Percentiles rank a stretch among this genome's conserved stretches.
Evolutionary conservation across 2,797 vertebrate species (phyloP).

Genomic region (Champsocephalus esox): DNA sequence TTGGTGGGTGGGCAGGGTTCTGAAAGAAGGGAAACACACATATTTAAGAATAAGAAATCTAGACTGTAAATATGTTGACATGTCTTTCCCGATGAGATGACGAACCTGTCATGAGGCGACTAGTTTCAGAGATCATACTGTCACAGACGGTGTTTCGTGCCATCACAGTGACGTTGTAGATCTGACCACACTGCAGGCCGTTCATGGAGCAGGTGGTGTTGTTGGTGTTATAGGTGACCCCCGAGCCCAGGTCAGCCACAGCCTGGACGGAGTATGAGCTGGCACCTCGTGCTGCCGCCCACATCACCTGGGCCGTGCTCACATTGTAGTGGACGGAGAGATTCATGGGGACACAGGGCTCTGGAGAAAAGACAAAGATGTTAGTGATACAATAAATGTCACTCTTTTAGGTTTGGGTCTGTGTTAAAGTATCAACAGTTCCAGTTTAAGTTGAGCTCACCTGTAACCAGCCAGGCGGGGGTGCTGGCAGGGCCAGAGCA

Average conservation of each 20-base stretch:
- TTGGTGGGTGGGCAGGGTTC: slow-evolving; percentile 82
- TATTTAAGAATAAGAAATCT: neutral
- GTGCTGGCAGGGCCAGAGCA: slow-evolving; percentile 72
- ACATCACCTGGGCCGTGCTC: slow-evolving; percentile 51
- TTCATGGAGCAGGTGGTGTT: slow-evolving; percentile 66
- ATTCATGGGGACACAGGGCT: slow-evolving; percentile 67
- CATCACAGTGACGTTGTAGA: slow-evolving; percentile 76
- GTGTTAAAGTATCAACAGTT: neutral
- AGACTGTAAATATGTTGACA: neutral
- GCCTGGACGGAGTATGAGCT: slow-evolving; percentile 65
- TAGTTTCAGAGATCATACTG: slow-evolving; percentile 48
- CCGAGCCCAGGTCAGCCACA: slow-evolving; percentile 36
- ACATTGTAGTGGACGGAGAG: slow-evolving; percentile 64
- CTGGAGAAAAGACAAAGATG: slow-evolving; percentile 40
- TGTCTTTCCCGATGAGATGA: neutral
- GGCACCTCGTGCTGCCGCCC: slow-evolving; percentile 51
- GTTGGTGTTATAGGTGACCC: slow-evolving; percentile 52
- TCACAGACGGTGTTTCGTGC: slow-evolving; percentile 62
- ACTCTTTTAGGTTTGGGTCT: slow-evolving; percentile 8
- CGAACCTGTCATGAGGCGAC: slow-evolving; percentile 73
- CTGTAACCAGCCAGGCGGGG: slow-evolving; percentile 58
- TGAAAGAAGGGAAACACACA: slow-evolving; percentile 38
- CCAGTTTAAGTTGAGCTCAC: slow-evolving; percentile 35
- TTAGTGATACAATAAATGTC: neutral
- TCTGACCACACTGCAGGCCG: slow-evolving; percentile 73